Evolutionary conservation across 2,888 invertebrate genomes (phyloP).

Genomic region (Hirtodrosophila trivittata): DNA sequence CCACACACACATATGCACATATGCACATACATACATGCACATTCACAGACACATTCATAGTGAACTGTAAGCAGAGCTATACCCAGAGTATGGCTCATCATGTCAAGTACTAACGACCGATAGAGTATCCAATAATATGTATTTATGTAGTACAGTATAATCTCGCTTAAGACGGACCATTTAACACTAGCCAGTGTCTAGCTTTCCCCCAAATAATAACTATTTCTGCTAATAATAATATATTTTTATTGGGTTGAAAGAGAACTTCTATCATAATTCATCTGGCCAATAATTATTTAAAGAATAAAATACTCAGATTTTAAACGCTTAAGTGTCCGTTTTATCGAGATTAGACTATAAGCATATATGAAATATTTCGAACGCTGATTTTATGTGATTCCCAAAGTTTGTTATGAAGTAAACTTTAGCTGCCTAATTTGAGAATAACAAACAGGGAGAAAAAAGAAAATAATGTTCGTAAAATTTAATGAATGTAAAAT

Average conservation of each 20-base stretch:
- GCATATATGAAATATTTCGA: conserved; percentile 1
- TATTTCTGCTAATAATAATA: too few relatives aligned
- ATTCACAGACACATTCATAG: background rate
- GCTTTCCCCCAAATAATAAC: too few relatives aligned
- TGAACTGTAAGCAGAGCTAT: background rate
- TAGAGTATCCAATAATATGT: conserved; percentile 21
- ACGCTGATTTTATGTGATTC: background rate
- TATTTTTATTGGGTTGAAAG: too few relatives aligned
- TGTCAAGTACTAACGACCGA: conserved; percentile 18
- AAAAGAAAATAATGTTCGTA: background rate
- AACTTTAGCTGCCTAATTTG: conserved; percentile 10
- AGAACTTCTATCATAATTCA: too few relatives aligned
- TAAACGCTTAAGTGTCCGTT: too few relatives aligned
- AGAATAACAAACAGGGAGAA: conserved; percentile 19
- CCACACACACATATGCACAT: conserved; percentile 16
- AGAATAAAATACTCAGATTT: too few relatives aligned
- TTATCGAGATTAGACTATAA: background rate
- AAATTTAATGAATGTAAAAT: background rate
- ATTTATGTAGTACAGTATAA: conserved; percentile 17
- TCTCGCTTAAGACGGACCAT: too few relatives aligned
- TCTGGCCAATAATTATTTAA: too few relatives aligned
- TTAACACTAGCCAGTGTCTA: too few relatives aligned
- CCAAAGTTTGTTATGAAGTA: too few relatives aligned
- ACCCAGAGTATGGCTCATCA: conserved; percentile 16
- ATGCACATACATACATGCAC: conserved; percentile 18